Conservation (phyloP, 1,140 invertebrate species). For the Sipha flava region DNA sequence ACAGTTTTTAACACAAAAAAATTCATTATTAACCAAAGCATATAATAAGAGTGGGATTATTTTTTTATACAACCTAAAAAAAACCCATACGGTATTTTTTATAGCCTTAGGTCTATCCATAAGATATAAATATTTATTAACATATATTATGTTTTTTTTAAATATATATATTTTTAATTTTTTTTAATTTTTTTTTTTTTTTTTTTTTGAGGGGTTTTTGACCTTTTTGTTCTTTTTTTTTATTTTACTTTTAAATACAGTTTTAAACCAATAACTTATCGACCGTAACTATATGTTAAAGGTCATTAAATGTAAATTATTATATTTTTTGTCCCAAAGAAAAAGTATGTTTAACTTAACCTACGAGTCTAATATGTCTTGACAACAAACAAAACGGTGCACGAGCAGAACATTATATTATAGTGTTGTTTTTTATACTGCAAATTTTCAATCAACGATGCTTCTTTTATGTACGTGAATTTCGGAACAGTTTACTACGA, state of each 20-base stretch:
- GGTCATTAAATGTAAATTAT: slow-evolving; percentile 1
- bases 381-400: slow-evolving; percentile 1
- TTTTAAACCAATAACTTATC: slow-evolving; percentile 12
- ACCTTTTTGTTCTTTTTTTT: slow-evolving; percentile 4
- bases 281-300: neutral
- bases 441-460: neutral
- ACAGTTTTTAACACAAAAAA: slow-evolving; percentile 15
- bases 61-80: neutral
- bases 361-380: neutral
- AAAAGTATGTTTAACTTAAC: slow-evolving; percentile 14
- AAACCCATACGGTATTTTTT: neutral
- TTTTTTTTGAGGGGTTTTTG: slow-evolving; percentile 43
- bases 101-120: slow-evolving; percentile 15
- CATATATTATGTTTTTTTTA: neutral
- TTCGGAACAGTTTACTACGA: neutral
- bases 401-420: slow-evolving; percentile 7
- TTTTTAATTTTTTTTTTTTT: slow-evolving; percentile 1
- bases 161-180: neutral
- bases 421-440: neutral
- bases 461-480: neutral
- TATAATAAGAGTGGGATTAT: neutral
- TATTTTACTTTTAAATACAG: slow-evolving; percentile 17
- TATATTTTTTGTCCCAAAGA: slow-evolving; percentile 22
- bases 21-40: neutral
- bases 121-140: slow-evolving; percentile 15